A percentile compares a stretch with the other conserved stretches of the same genome.
Conservation (phyloP, 1,140 invertebrate genomes). For the Orius insidiosus region DNA sequence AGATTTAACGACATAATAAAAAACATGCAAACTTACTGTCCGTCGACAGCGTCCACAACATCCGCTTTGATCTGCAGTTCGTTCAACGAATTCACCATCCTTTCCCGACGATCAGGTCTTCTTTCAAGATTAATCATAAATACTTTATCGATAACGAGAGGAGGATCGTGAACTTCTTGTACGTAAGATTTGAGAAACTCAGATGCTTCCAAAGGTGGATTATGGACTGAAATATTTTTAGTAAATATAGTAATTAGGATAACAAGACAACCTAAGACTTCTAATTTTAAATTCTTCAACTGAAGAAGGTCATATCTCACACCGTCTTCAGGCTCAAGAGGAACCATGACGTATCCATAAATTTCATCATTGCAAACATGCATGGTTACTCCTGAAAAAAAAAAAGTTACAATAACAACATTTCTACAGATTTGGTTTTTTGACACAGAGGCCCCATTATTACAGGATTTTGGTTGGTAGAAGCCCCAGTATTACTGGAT, state of each 20-base stretch:
- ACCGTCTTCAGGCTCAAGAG: conserved; percentile 50
- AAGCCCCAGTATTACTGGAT: too few species aligned
- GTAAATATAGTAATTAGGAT: neutral
- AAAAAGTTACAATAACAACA: too few species aligned
- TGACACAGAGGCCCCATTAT: too few species aligned
- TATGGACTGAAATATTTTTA: conserved; percentile 15
- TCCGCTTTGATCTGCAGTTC: conserved; percentile 62
- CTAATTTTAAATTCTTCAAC: conserved; percentile 59
- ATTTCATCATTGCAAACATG: conserved; percentile 62
- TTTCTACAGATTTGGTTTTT: too few species aligned
- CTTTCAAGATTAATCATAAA: conserved; percentile 84
- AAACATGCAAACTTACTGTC: conserved; percentile 40
- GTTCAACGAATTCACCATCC: conserved; percentile 63
- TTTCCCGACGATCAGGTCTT: conserved; percentile 51
- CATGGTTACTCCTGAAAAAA: conserved; percentile 44
- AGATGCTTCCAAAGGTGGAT: conserved; percentile 25
- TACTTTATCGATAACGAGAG: conserved; percentile 52
- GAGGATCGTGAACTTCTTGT: conserved; percentile 30
- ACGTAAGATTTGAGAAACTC: conserved; percentile 30
- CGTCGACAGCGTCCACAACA: conserved; percentile 71
- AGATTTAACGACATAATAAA: conserved; percentile 1
- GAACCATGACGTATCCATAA: conserved; percentile 71
- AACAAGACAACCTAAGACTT: conserved; percentile 39
- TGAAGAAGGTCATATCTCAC: conserved; percentile 50
- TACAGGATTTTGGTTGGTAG: too few species aligned